phyloP scores from a whole-genome alignment of 2,113 vertebrate genomes.

The Callopanchax toddi region DNA sequence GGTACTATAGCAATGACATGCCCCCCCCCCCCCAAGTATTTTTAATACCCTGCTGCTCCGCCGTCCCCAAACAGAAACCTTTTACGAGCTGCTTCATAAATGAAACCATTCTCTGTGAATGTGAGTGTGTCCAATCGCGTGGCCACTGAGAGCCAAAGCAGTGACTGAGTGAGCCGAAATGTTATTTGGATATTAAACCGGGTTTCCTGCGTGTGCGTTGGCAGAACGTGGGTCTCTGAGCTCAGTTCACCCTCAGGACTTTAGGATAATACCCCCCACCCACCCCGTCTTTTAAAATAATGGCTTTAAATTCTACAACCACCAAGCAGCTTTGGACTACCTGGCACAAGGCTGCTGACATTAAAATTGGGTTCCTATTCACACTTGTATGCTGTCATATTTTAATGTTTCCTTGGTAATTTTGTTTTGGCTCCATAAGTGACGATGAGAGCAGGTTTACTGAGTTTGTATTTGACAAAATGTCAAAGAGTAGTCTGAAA shows the following conservation, averaged over 20 bases:
- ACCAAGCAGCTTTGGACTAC: too few relatives aligned
- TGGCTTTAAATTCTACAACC: slow-evolving; percentile 61
- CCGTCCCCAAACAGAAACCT: slow-evolving; percentile 38
- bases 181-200: slow-evolving; percentile 70
- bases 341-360: slow-evolving; percentile 74
- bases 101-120: slow-evolving; percentile 73
- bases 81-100: slow-evolving; percentile 80
- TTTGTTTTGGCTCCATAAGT: slow-evolving; percentile 71
- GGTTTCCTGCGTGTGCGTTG: slow-evolving; percentile 61
- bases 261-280: slow-evolving; percentile 69
- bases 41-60: slow-evolving; percentile 17
- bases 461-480: neutral
- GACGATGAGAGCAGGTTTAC: slow-evolving; percentile 4
- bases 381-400: slow-evolving; percentile 58
- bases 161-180: slow-evolving; percentile 66
- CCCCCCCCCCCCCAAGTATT: slow-evolving; percentile 65
- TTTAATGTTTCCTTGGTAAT: slow-evolving; percentile 72
- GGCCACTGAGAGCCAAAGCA: slow-evolving; percentile 64
- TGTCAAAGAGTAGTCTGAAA: too few relatives aligned
- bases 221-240: slow-evolving; percentile 62
- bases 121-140: slow-evolving; percentile 74
- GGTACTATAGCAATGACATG: slow-evolving; percentile 64
- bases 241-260: slow-evolving; percentile 59
- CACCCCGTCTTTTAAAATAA: slow-evolving; percentile 70
- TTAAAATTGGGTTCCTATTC: slow-evolving; percentile 66